phyloP scores from a whole-genome alignment of 2,888 invertebrate genomes.

The Mycalesis mineus region DNA sequence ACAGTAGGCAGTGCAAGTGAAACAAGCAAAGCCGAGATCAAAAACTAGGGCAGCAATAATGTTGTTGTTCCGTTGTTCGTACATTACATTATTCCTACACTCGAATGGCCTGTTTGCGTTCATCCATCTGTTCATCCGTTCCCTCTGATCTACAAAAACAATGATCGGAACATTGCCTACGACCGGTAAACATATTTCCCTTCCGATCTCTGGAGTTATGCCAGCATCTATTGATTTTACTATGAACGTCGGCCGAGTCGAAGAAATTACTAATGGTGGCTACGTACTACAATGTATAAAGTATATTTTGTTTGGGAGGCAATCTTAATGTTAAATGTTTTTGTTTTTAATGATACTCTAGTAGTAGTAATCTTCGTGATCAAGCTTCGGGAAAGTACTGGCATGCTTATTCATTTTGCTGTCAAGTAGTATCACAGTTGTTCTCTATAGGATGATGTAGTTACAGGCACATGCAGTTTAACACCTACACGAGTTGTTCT shows the following conservation, averaged over 20 bases:
- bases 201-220: conserved; percentile 31
- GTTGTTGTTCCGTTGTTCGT: not conserved
- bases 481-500: too few species aligned
- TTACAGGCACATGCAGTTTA: too few species aligned
- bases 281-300: not conserved
- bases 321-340: too few species aligned
- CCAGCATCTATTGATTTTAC: conserved; percentile 37
- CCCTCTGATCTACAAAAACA: conserved; percentile 34
- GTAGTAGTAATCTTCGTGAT: too few species aligned
- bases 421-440: too few species aligned
- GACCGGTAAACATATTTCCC: conserved; percentile 37
- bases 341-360: too few species aligned
- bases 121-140: conserved; percentile 28
- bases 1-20: too few species aligned
- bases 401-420: too few species aligned
- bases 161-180: conserved; percentile 33
- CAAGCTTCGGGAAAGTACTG: too few species aligned
- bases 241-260: conserved; percentile 21
- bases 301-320: too few species aligned
- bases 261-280: conserved; percentile 8
- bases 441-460: too few species aligned
- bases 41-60: not conserved
- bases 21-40: too few species aligned
- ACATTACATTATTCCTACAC: not conserved
- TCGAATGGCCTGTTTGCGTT: conserved; percentile 13